Conservation (phyloP, 2,888 invertebrate genomes). For the Timema cristinae region DNA sequence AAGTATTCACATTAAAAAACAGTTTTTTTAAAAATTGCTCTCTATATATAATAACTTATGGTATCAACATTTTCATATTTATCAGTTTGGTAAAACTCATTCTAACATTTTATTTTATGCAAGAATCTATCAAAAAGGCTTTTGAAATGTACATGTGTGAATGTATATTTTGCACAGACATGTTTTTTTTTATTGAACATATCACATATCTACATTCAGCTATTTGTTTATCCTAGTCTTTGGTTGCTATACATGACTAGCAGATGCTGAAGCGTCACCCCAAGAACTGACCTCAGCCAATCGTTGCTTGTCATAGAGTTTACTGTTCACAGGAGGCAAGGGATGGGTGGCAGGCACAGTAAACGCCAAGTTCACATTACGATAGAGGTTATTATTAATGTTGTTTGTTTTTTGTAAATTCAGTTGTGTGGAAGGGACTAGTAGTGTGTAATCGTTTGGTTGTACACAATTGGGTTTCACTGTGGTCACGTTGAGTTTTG, state of each 20-base stretch:
- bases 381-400: conserved; percentile 14
- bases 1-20: too few relatives aligned
- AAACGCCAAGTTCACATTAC: conserved; percentile 20
- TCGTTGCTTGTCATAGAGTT: conserved; percentile 21
- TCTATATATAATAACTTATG: too few relatives aligned
- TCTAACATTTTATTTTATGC: too few relatives aligned
- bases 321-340: background rate
- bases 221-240: background rate
- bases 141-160: too few relatives aligned
- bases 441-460: conserved; percentile 17
- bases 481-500: conserved; percentile 18
- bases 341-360: background rate
- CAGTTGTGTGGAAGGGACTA: conserved; percentile 19
- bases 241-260: conserved; percentile 24
- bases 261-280: conserved; percentile 15
- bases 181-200: too few relatives aligned
- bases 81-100: too few relatives aligned
- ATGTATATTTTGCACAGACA: too few relatives aligned
- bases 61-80: too few relatives aligned
- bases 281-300: conserved; percentile 15
- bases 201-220: too few relatives aligned
- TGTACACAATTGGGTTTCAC: conserved; percentile 8
- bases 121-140: too few relatives aligned
- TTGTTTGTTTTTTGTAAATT: conserved; percentile 19
- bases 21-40: too few relatives aligned